Conservation (phyloP, 1,140 invertebrate species). For the roundworm (Caenorhabditis elegans) region WBcel235 BX284606.5:7598001-7598500, state of each 20-base stretch:
- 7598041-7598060: conserved; percentile 60
- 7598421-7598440: conserved; percentile 8
- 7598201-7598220: neutral
- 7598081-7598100: conserved; percentile 45
- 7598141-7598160: neutral
- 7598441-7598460: neutral
- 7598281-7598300: neutral
- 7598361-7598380: neutral
- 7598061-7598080: conserved; percentile 57
- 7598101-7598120: conserved; percentile 55
- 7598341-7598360: neutral
- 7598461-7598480: neutral
- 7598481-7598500: neutral
- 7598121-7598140: conserved; percentile 56
- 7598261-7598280: neutral
- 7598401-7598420: neutral
- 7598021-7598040: conserved; percentile 45
- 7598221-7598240: neutral
- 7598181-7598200: conserved; percentile 14
- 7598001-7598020: neutral
- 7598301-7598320: conserved; percentile 24
- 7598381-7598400: neutral
- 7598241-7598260: neutral
- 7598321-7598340: neutral
- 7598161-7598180: neutral